Evolutionary conservation across 2,113 vertebrate species (phyloP).

Genomic region (Mungos mungo): DNA sequence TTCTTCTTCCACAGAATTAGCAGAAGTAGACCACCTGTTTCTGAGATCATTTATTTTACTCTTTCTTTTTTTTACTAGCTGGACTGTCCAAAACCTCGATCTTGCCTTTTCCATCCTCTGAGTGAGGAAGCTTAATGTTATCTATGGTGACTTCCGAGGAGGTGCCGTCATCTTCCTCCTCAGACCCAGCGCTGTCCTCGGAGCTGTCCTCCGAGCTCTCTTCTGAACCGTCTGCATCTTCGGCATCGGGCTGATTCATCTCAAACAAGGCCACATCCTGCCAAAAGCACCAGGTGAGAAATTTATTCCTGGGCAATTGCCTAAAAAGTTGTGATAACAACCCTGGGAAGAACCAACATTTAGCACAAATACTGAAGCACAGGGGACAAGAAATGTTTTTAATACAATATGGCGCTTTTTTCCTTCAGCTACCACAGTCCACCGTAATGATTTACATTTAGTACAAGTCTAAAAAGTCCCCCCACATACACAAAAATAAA

Average conservation of each 20-base stretch:
- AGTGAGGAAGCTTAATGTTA: conserved; percentile 89
- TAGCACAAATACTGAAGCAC: neutral
- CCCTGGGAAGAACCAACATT: neutral
- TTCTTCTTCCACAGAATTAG: neutral
- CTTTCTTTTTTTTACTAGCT: conserved; percentile 69
- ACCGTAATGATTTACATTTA: neutral
- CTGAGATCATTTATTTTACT: conserved; percentile 16
- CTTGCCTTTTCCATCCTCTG: conserved; percentile 84
- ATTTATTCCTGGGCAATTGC: neutral
- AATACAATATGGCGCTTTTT: neutral
- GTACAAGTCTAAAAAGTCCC: neutral
- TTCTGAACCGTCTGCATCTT: conserved; percentile 74
- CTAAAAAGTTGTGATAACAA: neutral
- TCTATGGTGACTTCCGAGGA: conserved; percentile 85
- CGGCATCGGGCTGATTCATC: conserved; percentile 86
- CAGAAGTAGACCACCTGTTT: neutral
- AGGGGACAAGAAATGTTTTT: neutral
- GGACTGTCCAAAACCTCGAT: conserved; percentile 89
- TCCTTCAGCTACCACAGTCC: neutral
- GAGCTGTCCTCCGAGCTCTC: conserved; percentile 77
- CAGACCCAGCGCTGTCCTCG: conserved; percentile 81
- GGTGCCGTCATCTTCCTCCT: conserved; percentile 75
- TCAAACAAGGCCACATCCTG: conserved; percentile 94
- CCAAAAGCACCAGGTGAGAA: neutral
- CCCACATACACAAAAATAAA: neutral